Conservation (phyloP, 2,797 vertebrate species). For the Leptoclinus maculatus region DNA sequence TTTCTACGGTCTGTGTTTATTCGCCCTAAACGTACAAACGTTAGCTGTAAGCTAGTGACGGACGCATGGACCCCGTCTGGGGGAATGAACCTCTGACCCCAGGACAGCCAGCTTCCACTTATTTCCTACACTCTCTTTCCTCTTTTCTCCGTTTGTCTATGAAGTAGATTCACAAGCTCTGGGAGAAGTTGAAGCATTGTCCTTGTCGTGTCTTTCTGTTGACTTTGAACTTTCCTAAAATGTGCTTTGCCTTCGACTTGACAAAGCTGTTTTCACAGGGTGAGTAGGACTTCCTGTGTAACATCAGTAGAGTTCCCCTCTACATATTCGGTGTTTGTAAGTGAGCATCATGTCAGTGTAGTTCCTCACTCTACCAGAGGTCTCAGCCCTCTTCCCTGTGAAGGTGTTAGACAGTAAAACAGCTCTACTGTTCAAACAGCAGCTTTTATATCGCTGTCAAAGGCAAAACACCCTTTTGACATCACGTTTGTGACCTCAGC, state of each 20-base stretch:
- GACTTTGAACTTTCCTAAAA: neutral
- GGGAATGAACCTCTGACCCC: neutral
- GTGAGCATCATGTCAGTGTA: neutral
- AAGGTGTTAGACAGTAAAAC: neutral
- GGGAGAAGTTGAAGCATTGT: neutral
- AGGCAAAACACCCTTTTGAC: neutral
- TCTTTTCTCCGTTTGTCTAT: neutral
- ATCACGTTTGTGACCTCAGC: neutral
- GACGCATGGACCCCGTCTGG: neutral
- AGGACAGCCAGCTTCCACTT: neutral
- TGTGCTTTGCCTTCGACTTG: neutral
- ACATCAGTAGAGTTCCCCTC: neutral
- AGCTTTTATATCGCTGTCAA: neutral
- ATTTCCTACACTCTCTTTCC: neutral
- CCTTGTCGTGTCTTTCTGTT: neutral
- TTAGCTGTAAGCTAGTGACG: neutral
- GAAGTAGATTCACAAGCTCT: neutral
- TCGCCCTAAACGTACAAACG: neutral
- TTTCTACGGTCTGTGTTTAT: neutral
- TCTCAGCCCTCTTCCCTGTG: neutral
- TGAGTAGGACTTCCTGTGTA: neutral
- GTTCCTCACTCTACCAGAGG: neutral
- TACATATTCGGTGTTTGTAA: neutral
- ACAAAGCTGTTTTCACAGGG: neutral
- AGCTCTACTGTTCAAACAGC: neutral